Percentiles rank a stretch among this genome's conserved stretches.
phyloP scores from a whole-genome alignment of 2,797 vertebrate species.

The Bradypodion ventrale region DNA sequence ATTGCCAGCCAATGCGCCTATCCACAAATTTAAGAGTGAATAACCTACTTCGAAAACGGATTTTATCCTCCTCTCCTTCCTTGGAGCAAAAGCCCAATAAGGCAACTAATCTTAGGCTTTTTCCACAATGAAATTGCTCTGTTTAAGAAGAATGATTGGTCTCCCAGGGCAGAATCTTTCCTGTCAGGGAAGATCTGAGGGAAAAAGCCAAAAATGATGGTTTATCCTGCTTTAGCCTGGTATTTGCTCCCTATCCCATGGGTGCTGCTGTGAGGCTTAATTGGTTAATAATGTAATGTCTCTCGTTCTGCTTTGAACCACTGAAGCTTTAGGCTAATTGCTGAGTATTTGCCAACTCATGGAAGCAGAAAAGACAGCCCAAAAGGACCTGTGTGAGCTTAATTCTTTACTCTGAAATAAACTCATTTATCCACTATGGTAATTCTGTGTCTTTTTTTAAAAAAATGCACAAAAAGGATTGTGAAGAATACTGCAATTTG shows the following conservation, averaged over 20 bases:
- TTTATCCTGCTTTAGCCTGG: conserved; percentile 14
- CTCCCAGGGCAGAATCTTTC: neutral
- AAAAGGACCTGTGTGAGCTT: no score
- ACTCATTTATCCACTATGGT: no score
- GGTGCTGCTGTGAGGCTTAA: neutral
- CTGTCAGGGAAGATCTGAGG: conserved; percentile 11
- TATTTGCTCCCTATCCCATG: neutral
- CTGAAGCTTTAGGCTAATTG: neutral
- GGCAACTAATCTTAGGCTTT: neutral
- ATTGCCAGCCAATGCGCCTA: conserved; percentile 81
- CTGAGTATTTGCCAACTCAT: neutral
- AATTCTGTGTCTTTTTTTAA: no score
- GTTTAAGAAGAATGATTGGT: neutral
- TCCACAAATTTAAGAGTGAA: conserved; percentile 78
- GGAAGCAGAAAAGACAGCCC: no score
- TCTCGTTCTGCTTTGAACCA: conserved; percentile 11
- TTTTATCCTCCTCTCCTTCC: neutral
- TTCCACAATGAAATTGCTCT: neutral
- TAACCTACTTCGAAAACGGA: neutral
- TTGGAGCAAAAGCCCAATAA: neutral
- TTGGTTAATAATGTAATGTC: conserved; percentile 18
- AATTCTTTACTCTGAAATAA: no score
- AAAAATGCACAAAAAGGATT: no score
- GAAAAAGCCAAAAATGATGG: conserved; percentile 2
- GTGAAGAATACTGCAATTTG: no score